Evolutionary conservation across 2,797 vertebrate genomes (phyloP), one percentile per base, ranked within the genome.

Genomic region (Acanthornis magna): DNA sequence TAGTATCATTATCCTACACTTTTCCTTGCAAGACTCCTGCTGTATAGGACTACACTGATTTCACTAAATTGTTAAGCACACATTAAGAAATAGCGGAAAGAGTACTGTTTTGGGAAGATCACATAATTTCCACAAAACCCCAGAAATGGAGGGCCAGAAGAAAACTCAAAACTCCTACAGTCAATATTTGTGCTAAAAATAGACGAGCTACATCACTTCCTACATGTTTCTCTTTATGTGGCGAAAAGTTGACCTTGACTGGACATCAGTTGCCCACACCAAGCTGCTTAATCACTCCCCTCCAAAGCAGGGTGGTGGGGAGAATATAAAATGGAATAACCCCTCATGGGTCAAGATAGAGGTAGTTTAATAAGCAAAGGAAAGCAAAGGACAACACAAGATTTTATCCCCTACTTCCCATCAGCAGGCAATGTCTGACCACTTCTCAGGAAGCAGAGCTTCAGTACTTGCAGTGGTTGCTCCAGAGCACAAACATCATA

Each of bases 381-480:
- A 19, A 58, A 82, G 34, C 10, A 82, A 71, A 60, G 25, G 7
- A 54, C 60, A 71, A 18, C 12, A 30, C n/a, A 26, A 40, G 7
- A 30, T 43, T 76, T 65, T 71, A 54, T 71, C 71, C 22, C 27
- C 11, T 48, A 20, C 34, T 54, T 84, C 40, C 38, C 45, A 58
- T 53, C 18, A 76, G 14, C 26, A 47, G 26, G 26, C 15, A 26
- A 47, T 1, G 1, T 42, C 26, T 25, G 40, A 19, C 16, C 53
- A 43, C 27, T 53, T 71, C 20, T 65, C 4, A 21, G 47, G 57
- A 54, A 65, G 34, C 16, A 65, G 57, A 45, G 21, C 20, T 50
- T 62, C 27, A 8, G 57, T 36, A 53, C 10, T 20, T 23, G 30
- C 17, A 51, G 34, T 0, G 0, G 6, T 53, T 53, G 7, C 22